These are phyloP conservation scores for Andrena fulva DNA, from an alignment of 2,888 invertebrate species.

Conservation along the genomic window DNA sequence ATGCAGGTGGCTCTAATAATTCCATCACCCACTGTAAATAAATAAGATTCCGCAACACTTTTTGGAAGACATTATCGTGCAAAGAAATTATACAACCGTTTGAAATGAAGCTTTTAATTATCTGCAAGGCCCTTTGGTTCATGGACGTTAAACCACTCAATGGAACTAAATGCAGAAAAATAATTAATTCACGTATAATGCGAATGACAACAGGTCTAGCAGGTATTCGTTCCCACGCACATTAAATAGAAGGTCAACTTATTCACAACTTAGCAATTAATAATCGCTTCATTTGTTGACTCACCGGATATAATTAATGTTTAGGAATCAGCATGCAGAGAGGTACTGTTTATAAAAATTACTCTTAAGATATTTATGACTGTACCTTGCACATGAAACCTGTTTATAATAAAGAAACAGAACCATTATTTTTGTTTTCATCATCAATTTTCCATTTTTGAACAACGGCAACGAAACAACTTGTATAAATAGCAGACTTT, in stretches of 20 bases:
- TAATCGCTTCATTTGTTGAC: neutral
- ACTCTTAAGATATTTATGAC: neutral
- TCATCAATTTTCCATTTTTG: neutral
- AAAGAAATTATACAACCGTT: neutral
- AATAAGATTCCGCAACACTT: too few relatives aligned
- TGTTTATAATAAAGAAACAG: neutral
- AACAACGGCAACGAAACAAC: neutral
- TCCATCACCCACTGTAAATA: too few relatives aligned
- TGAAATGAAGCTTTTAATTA: neutral
- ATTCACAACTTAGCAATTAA: constrained; percentile 14
- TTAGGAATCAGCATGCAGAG: neutral
- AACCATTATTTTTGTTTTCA: neutral
- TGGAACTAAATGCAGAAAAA: neutral
- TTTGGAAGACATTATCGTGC: neutral
- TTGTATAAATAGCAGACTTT: neutral
- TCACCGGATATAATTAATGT: neutral
- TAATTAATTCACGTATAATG: neutral
- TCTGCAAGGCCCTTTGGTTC: neutral
- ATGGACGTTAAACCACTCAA: neutral
- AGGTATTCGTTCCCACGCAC: constrained; percentile 34
- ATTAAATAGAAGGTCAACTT: constrained; percentile 17
- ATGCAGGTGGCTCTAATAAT: too few relatives aligned
- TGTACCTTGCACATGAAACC: too few relatives aligned
- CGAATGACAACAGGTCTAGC: constrained; percentile 22
- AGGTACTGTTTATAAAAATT: neutral